Conservation (phyloP, 2,113 vertebrate species). For the Sorex araneus region DNA sequence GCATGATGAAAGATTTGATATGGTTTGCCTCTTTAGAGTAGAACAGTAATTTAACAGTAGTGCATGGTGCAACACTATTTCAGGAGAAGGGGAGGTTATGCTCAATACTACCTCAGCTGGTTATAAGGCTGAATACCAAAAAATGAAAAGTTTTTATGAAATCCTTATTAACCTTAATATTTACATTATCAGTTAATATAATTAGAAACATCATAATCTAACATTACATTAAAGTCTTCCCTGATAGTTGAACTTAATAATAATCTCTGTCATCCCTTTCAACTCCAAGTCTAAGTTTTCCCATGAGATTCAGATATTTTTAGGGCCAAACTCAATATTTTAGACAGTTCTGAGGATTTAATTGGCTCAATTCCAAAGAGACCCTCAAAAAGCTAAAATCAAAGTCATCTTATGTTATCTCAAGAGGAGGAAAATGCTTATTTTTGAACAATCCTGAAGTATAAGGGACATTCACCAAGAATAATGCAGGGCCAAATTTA, state of each 20-base stretch:
- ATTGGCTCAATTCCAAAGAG: constrained; percentile 54
- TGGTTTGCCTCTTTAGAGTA: constrained; percentile 14
- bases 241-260: constrained; percentile 3
- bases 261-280: background rate
- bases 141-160: background rate
- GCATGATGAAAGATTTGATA: background rate
- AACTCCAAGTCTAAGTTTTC: background rate
- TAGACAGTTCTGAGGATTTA: constrained; percentile 50
- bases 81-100: background rate
- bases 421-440: constrained; percentile 43
- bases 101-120: background rate
- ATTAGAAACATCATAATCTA: background rate
- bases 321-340: constrained; percentile 40
- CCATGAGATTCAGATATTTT: constrained; percentile 39
- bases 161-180: background rate
- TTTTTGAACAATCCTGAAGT: constrained; percentile 52
- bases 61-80: background rate
- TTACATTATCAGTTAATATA: background rate
- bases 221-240: background rate
- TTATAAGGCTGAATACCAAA: background rate
- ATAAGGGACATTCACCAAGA: constrained; percentile 39
- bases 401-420: background rate
- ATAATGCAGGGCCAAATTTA: constrained; percentile 48
- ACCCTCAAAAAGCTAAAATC: constrained; percentile 48
- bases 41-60: background rate